phyloP scores from a whole-genome alignment of 2,113 vertebrate genomes.

The Drymodes brunneopygia region DNA sequence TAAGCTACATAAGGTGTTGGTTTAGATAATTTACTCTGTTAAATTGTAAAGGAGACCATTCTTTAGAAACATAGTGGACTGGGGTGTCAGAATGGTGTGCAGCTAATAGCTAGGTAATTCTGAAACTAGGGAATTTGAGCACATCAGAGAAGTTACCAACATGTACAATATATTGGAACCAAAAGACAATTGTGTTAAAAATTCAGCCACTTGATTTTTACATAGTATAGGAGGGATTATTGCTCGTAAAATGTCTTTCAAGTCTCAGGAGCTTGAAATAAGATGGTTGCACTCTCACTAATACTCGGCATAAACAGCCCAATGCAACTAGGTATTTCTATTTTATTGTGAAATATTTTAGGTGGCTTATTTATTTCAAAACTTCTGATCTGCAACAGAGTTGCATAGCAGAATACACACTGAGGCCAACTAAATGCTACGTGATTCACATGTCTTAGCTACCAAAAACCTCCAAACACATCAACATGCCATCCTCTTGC shows the following conservation, averaged over 20 bases:
- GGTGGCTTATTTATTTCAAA: not conserved
- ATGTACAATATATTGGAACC: not conserved
- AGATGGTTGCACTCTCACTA: not conserved
- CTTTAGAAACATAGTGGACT: not conserved
- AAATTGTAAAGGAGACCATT: not conserved
- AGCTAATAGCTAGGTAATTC: not conserved
- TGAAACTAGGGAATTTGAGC: not conserved
- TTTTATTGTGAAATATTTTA: not conserved
- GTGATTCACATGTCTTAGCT: not conserved
- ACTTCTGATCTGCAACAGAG: not conserved
- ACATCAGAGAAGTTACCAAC: not conserved
- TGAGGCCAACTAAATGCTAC: not conserved
- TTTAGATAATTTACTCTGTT: not conserved
- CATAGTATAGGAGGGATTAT: not conserved
- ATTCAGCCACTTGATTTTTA: not conserved
- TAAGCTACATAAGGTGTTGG: not conserved
- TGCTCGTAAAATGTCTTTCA: not conserved
- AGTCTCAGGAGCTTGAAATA: not conserved
- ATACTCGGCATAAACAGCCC: not conserved
- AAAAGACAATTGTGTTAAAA: not conserved
- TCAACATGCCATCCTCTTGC: not conserved
- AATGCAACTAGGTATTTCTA: not conserved
- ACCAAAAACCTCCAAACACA: not conserved
- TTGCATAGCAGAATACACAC: not conserved
- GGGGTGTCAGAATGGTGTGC: not conserved